Base-by-base conservation (phyloP, 37 sponge, comb jelly and placozoan species). In the Spongilla lacustris region DNA sequence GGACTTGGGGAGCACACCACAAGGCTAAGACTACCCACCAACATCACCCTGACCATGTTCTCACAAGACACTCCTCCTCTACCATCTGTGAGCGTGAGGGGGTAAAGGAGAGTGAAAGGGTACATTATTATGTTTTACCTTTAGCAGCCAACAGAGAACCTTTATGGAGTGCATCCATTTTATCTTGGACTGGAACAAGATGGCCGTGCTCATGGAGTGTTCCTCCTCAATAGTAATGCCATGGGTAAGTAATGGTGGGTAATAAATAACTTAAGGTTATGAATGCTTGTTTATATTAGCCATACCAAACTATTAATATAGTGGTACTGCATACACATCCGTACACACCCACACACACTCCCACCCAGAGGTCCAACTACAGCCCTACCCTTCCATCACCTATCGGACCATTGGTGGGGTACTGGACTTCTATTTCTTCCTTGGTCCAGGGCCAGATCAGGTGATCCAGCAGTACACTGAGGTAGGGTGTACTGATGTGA, bases 111-210 rank as follows among this genome's bases (percentile, higher is more conserved):
- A 10, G 46, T 46, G 46, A 46, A 46, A 46, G 8, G 46, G 8
- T 10, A 46, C 8, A 4, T 46, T 46, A 8, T 46, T 46, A 8
- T n/a, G n/a, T 46, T 4, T 46, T 23, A 25, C 5, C 26, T 81
- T 35, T 30, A 82, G 82, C 21, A 87, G 26, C 71, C 87, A 58
- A 66, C 48, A 12, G 29, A 76, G 50, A 95, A 95, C 77, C 71
- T 95, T 25, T 95, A 95, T 87, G 96, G 96, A 21, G 92, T 92
- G 0, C 96, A 95, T 78, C 96, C 96, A 19, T 89, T 95, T 83
- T 92, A 92, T 73, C 38, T 95, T 28, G 78, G 84, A 36, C 33
- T 92, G 71, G 96, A 95, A 50, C 32, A 50, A 12, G 82, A 78
- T 79, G 90, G 89, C 21, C 33, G 49, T 67, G 78, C 89, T 21